Percentiles rank a stretch among this genome's conserved stretches.
phyloP scores from a whole-genome alignment of 2,113 vertebrate species.

The Romanogobio albipinnatus region DNA sequence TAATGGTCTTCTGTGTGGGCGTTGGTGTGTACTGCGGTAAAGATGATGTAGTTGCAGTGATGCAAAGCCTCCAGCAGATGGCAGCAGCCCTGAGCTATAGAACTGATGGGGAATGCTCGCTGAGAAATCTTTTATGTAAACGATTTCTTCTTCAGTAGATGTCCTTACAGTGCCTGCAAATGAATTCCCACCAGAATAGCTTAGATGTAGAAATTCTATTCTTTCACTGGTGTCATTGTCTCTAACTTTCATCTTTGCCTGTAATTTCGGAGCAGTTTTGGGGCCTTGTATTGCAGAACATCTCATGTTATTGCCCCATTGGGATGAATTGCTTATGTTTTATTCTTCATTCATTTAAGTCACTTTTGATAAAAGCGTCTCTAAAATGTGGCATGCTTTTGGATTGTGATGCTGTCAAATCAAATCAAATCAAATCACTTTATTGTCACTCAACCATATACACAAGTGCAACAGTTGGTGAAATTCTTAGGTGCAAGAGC shows the following conservation, averaged over 20 bases:
- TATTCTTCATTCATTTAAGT: background rate
- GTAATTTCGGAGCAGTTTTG: background rate
- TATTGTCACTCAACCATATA: too few relatives aligned
- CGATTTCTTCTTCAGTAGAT: background rate
- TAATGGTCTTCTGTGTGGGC: constrained; percentile 27
- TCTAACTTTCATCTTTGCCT: constrained; percentile 6
- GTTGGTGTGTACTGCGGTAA: constrained; percentile 8
- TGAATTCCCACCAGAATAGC: background rate
- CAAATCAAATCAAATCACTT: too few relatives aligned
- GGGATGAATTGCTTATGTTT: background rate
- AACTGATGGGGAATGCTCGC: background rate
- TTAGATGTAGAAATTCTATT: background rate
- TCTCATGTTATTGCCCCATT: background rate
- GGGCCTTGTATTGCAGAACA: background rate
- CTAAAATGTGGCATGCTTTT: background rate
- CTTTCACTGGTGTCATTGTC: background rate
- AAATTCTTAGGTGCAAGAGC: too few relatives aligned
- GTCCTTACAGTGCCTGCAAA: background rate
- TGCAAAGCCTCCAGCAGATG: constrained; percentile 32
- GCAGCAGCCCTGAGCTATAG: constrained; percentile 17
- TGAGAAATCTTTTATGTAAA: background rate
- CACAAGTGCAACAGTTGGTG: too few relatives aligned
- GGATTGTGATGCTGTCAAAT: background rate
- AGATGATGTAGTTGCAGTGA: constrained; percentile 18
- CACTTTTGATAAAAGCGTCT: background rate